A percentile compares a stretch with the other conserved stretches of the same genome.
These are phyloP conservation scores for Chrosomus eos DNA, from an alignment of 2,797 vertebrate species.

Conservation along the genomic window DNA sequence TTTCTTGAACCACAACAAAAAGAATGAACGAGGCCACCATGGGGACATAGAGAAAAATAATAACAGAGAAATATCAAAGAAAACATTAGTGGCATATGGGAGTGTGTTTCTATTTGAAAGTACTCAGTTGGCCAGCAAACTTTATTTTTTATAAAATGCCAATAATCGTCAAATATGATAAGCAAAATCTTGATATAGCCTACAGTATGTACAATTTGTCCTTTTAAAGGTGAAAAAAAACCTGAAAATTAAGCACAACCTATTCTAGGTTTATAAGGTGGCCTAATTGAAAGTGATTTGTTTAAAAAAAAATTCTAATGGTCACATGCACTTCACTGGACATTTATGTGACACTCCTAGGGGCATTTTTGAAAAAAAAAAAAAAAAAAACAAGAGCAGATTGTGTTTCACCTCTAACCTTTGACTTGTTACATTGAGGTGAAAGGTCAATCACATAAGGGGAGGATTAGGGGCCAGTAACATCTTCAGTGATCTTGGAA, in stretches of 20 bases:
- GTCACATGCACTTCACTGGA: neutral
- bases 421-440: conserved; percentile 23
- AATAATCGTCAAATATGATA: neutral
- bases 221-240: neutral
- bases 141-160: neutral
- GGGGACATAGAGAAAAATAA: neutral
- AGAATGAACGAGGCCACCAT: neutral
- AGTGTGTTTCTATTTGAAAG: neutral
- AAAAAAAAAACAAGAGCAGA: conserved; percentile 2
- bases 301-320: neutral
- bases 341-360: conserved; percentile 19
- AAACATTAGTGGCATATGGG: too few relatives aligned
- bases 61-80: neutral
- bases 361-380: neutral
- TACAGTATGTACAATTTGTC: neutral
- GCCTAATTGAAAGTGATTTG: neutral
- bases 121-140: too few relatives aligned
- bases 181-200: neutral
- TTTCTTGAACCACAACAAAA: neutral
- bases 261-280: neutral
- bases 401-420: conserved; percentile 33
- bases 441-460: conserved; percentile 35
- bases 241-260: neutral
- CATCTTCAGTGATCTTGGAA: conserved; percentile 5
- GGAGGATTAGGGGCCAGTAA: conserved; percentile 2